Percentiles rank a stretch among this genome's conserved stretches.
Conservation (phyloP, 2,888 invertebrate genomes). For the Drosophila kuntzei region DNA sequence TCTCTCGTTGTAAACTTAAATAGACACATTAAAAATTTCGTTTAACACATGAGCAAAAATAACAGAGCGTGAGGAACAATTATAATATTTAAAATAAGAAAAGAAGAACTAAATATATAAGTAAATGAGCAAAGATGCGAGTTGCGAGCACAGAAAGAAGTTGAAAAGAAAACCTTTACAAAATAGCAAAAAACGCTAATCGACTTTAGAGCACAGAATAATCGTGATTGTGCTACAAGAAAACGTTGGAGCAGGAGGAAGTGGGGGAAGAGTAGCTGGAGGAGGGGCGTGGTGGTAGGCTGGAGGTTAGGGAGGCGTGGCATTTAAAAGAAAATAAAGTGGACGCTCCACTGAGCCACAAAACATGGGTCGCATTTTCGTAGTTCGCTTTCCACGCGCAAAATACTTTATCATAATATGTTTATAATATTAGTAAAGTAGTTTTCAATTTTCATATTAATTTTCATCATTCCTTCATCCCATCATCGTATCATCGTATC, state of each 20-base stretch:
- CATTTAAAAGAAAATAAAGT: slow-evolving; percentile 22
- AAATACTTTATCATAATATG: slow-evolving; percentile 76
- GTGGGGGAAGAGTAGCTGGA: background rate
- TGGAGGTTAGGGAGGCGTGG: slow-evolving; percentile 14
- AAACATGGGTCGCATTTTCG: slow-evolving; percentile 34
- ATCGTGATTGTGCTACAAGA: slow-evolving; percentile 17
- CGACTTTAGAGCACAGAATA: slow-evolving; percentile 43
- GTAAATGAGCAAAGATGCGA: slow-evolving; percentile 39
- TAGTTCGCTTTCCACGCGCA: slow-evolving; percentile 34
- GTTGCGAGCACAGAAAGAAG: slow-evolving; percentile 37
- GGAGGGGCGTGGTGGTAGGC: slow-evolving; percentile 8
- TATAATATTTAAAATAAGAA: slow-evolving; percentile 32
- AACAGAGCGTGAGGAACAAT: slow-evolving; percentile 72
- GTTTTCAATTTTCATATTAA: slow-evolving; percentile 40
- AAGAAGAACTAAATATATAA: slow-evolving; percentile 37
- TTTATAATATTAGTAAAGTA: slow-evolving; percentile 80
- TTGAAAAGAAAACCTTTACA: slow-evolving; percentile 18
- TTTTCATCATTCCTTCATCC: slow-evolving; percentile 7
- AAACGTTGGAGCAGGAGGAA: slow-evolving; percentile 8
- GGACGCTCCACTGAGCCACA: slow-evolving; percentile 55
- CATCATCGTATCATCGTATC: slow-evolving; percentile 10
- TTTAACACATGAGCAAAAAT: slow-evolving; percentile 61
- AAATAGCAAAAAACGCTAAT: slow-evolving; percentile 45
- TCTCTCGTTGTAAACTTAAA: slow-evolving; percentile 44
- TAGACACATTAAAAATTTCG: slow-evolving; percentile 42